Evolutionary conservation across 2,888 invertebrate genomes (phyloP), one percentile per base, ranked within the genome.

Genomic region (Clepsis dumicolana): DNA sequence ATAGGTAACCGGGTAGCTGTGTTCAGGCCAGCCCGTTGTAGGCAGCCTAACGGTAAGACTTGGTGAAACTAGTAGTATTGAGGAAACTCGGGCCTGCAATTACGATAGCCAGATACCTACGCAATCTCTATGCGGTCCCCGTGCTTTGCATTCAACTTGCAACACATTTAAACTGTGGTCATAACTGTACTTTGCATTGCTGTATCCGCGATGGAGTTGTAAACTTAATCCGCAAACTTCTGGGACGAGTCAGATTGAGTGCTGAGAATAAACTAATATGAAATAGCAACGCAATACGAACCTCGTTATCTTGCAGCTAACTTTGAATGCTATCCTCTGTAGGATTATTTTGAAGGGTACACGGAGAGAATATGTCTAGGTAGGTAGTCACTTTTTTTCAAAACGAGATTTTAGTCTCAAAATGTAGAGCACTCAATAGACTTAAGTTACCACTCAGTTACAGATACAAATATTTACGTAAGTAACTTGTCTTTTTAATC

Each of bases 21-120:
- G 77, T 76, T 74, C 75, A 74, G 79, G 81, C 83, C 80, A 82
- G 75, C 74, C 72, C 71, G 72, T 74, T 82, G 75, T 83, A 80
- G 80, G 81, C 77, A 75, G 64, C 21, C 70, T 86, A 89, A 87
- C 89, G 85, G 88, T 82, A 76, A 70, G 67, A 73, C 75, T 68
- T 69, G 73, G 73, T 71, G 75, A 77, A 79, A 75, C 75, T 72
- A 70, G 70, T 73, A 65, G 70, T 75, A 73, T 72, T 76, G 76
- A 77, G 79, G 73, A 71, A 83, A 80, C 78, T 74, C 64, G 73
- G 72, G 75, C 73, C 75, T 78, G 80, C 74, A 82, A 84, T 86
- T 85, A 82, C 78, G 75, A 71, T 75, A 75, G 75, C 81, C 83
- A 79, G 77, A 84, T 83, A 21, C 48, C 48, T 48, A 81, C 70